Evolutionary conservation across 2,888 invertebrate species (phyloP).

Genomic region (Metacarcinus magister): DNA sequence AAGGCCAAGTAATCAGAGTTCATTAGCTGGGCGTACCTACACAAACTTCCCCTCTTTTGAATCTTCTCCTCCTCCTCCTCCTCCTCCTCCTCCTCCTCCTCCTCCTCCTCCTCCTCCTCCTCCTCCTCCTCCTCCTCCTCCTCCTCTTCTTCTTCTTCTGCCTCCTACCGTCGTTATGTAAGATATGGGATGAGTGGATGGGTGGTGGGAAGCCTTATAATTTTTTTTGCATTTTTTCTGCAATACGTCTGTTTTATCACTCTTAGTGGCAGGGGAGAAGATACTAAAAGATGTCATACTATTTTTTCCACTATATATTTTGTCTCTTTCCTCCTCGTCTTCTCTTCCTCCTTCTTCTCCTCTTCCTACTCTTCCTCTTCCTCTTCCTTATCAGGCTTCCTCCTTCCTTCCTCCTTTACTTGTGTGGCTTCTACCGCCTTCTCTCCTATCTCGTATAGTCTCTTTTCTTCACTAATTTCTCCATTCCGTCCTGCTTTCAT

Average conservation of each 20-base stretch:
- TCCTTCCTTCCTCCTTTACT: background rate
- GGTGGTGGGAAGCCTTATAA: background rate
- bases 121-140: background rate
- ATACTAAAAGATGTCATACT: background rate
- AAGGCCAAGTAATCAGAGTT: background rate
- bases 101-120: background rate
- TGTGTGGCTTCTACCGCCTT: background rate
- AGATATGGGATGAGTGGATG: background rate
- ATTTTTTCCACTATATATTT: background rate
- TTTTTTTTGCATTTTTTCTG: too few species aligned
- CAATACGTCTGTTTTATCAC: background rate
- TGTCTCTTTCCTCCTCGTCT: background rate
- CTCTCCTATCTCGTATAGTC: background rate
- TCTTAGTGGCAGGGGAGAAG: background rate
- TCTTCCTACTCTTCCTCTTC: background rate
- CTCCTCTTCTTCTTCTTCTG: background rate
- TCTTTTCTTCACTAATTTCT: background rate
- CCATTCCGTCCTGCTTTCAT: background rate
- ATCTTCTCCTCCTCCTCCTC: background rate
- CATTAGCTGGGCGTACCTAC: background rate
- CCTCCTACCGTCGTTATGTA: background rate
- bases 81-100: slow-evolving; percentile 32
- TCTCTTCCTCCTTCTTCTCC: background rate
- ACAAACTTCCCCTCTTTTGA: background rate
- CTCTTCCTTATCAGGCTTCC: background rate